phyloP scores from a whole-genome alignment of 2,797 vertebrate species.

The Synanceia verrucosa region DNA sequence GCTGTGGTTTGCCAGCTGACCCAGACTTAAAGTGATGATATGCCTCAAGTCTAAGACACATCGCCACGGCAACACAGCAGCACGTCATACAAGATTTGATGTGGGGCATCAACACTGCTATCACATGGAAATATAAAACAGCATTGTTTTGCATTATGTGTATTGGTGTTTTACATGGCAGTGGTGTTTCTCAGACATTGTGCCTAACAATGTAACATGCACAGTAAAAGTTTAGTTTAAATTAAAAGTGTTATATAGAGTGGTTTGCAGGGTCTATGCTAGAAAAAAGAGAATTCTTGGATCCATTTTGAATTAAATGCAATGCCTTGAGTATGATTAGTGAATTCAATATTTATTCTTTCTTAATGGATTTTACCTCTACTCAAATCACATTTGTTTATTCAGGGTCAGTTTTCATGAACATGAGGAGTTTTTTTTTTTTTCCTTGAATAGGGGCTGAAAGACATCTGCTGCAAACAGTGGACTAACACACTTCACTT shows the following conservation, averaged over 20 bases:
- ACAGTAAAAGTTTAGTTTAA: not conserved
- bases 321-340: not conserved
- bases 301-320: constrained; percentile 1
- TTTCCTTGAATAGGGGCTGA: not conserved
- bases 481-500: constrained; percentile 11
- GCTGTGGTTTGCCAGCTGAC: constrained; percentile 12
- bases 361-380: not conserved
- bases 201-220: not conserved
- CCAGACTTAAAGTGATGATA: constrained; percentile 25
- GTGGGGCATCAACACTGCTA: not conserved
- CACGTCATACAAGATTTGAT: constrained; percentile 3
- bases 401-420: constrained; percentile 3
- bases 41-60: constrained; percentile 9
- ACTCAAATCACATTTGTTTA: constrained; percentile 8
- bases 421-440: not conserved
- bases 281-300: constrained; percentile 7
- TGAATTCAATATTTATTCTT: not conserved
- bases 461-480: constrained; percentile 1
- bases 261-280: not conserved
- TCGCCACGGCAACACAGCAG: not conserved
- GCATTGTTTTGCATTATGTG: too few species aligned
- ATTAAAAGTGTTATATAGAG: too few species aligned
- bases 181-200: not conserved
- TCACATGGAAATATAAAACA: not conserved
- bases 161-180: too few species aligned